A percentile compares a stretch with the other conserved stretches of the same genome.
These are phyloP conservation scores for Hippocampus abdominalis DNA, from an alignment of 2,113 vertebrate genomes.

Conservation along the genomic window DNA sequence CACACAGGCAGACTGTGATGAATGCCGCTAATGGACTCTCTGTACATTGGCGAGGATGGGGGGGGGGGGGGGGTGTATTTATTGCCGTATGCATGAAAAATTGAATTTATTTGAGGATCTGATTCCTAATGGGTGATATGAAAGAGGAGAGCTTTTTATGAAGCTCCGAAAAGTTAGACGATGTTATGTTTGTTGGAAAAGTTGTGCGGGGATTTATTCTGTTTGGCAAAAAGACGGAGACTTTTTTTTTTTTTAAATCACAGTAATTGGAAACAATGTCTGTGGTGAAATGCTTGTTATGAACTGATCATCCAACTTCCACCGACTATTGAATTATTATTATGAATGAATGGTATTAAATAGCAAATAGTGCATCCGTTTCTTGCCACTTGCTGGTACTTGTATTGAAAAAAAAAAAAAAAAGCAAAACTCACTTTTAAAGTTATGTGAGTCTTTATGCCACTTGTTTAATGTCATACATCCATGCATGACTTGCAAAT, in stretches of 20 bases:
- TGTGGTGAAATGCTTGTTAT: neutral
- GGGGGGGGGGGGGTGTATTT: conserved; percentile 55
- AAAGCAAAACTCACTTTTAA: too few relatives aligned
- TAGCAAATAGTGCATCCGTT: neutral
- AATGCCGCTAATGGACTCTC: conserved; percentile 70
- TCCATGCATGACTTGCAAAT: too few relatives aligned
- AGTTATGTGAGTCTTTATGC: too few relatives aligned
- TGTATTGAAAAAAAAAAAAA: neutral
- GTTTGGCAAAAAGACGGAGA: neutral
- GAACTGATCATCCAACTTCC: neutral
- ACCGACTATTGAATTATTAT: neutral
- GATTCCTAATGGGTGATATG: conserved; percentile 44
- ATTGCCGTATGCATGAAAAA: conserved; percentile 64
- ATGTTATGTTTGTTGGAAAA: conserved; percentile 35
- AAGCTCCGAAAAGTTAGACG: conserved; percentile 32
- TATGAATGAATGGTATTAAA: neutral
- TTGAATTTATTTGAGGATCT: conserved; percentile 56
- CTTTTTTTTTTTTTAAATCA: neutral
- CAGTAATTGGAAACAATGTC: neutral
- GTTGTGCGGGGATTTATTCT: conserved; percentile 29
- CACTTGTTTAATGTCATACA: too few relatives aligned
- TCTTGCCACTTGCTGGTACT: neutral
- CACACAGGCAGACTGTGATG: conserved; percentile 66
- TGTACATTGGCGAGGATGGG: conserved; percentile 53
- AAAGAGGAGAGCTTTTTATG: conserved; percentile 46